Evolutionary conservation across 92 coral and sea anemone genomes (phyloP), one percentile per base, ranked within the genome.

Genomic region (Porites cylindrica): DNA sequence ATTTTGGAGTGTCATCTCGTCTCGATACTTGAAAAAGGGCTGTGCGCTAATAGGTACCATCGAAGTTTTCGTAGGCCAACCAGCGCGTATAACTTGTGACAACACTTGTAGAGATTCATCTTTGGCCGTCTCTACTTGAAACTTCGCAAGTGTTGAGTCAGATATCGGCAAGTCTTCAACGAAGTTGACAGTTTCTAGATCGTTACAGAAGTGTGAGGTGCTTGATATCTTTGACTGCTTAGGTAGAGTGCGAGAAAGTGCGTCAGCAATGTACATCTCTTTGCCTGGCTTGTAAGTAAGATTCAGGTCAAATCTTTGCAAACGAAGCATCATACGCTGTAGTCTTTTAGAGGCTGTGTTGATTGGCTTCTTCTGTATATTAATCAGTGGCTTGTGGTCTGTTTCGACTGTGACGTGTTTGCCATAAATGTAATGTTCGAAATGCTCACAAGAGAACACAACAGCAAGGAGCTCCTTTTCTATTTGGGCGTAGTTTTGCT

Each of bases 391-490:
- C 24, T 67, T 67, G 72, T 67, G 92, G 64, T 89, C 92, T 53
- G 92, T 54, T 65, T 89, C 88, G 14, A 89, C 52, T 13, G 54
- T 72, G 13, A 84, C 77, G 10, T 19, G 85, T 52, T 90, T 90
- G 16, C 92, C 89, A 66, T 84, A 84, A 50, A 85, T 79, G 50
- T 90, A 76, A 32, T 90, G 92, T 51, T 78, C 89, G 18, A 90
- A 90, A 23, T 83, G 32, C 43, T 79, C 65, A 78, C 86, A 89
- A 8, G 85, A 82, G 63, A 89, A 84, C 1, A 89, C 88, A 20
- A 89, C 75, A 10, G 92, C 89, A 13, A 84, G 83, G 10, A 84
- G 86, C 43, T 84, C 89, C 53, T 89, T 89, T 84, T 89, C 89
- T 4, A 84, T 89, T 18, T 84, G 86, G 14, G 90, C 78, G 43